Evolutionary conservation across 2,888 invertebrate species (phyloP).

Genomic region (Ornithoptera priamus): DNA sequence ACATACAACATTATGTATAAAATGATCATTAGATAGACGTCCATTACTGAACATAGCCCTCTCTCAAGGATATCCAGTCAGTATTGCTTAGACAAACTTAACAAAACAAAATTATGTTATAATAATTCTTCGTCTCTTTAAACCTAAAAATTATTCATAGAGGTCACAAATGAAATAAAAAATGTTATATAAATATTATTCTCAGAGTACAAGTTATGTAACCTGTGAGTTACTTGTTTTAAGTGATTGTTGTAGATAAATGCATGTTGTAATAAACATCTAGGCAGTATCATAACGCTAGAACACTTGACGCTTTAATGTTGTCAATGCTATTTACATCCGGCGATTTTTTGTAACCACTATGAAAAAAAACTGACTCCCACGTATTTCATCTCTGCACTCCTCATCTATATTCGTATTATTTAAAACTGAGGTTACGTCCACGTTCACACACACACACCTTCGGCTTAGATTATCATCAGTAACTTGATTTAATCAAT

Average conservation of each 20-base stretch:
- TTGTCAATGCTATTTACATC: not conserved
- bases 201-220: no score
- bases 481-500: constrained; percentile 17
- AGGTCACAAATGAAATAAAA: no score
- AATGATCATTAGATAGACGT: not conserved
- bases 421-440: constrained; percentile 12
- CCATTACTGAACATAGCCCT: not conserved
- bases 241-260: no score
- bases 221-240: no score
- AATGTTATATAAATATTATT: no score
- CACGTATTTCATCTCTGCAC: constrained; percentile 1
- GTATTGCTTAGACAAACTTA: no score
- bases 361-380: constrained; percentile 7
- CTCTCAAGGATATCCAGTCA: not conserved
- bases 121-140: not conserved
- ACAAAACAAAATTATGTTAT: no score
- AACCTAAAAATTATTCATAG: not conserved
- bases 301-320: not conserved
- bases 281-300: no score
- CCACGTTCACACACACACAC: constrained; percentile 17
- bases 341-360: constrained; percentile 6
- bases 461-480: constrained; percentile 16
- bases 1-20: not conserved
- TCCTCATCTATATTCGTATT: constrained; percentile 9
- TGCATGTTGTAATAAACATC: no score